These are phyloP conservation scores for Meloidogyne floridensis DNA, from an alignment of 1,140 invertebrate genomes.

Conservation along the genomic window DNA sequence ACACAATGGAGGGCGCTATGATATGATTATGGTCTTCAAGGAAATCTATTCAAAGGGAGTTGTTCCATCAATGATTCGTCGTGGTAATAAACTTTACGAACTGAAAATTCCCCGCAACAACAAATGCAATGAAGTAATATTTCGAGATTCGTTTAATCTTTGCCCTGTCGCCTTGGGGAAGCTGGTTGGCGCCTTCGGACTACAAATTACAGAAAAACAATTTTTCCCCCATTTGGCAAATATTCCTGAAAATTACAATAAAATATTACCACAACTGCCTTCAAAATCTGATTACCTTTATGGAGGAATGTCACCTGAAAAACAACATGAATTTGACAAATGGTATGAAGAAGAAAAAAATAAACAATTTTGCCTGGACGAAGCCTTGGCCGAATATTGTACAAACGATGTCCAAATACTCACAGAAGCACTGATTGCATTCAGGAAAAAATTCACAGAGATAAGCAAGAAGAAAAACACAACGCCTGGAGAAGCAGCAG, in stretches of 20 bases:
- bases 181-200: neutral
- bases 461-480: too few relatives aligned
- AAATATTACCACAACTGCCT: neutral
- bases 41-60: neutral
- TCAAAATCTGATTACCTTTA: constrained; percentile 12
- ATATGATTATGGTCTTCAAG: too few relatives aligned
- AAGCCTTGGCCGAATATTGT: constrained; percentile 10
- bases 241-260: constrained; percentile 1
- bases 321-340: constrained; percentile 3
- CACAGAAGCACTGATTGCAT: too few relatives aligned
- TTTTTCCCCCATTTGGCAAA: too few relatives aligned
- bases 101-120: neutral
- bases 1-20: too few relatives aligned
- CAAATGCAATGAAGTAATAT: neutral
- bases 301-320: neutral
- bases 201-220: too few relatives aligned
- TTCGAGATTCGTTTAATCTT: neutral
- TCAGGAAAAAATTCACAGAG: too few relatives aligned
- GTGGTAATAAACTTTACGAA: constrained; percentile 6
- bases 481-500: too few relatives aligned
- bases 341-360: neutral
- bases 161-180: neutral
- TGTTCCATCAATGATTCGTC: neutral
- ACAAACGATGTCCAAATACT: too few relatives aligned
- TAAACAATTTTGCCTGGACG: constrained; percentile 5